Percentiles rank a stretch among this genome's conserved stretches.
Evolutionary conservation across 2,797 vertebrate species (phyloP).

Genomic region (Menidia menidia): DNA sequence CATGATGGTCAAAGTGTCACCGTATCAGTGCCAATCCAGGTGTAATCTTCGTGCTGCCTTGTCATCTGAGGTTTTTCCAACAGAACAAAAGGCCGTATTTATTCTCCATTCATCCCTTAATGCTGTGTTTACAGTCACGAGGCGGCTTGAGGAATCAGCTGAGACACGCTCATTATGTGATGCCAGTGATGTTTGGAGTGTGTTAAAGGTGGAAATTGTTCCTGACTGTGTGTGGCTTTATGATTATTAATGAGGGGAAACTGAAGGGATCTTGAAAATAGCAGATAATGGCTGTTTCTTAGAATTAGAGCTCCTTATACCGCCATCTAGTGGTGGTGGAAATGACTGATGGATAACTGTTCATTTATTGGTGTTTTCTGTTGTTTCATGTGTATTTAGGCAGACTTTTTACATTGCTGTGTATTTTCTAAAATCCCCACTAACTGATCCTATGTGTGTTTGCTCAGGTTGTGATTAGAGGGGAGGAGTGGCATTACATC

Average conservation of each 20-base stretch:
- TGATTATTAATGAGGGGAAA: constrained; percentile 40
- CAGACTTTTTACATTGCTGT: constrained; percentile 1
- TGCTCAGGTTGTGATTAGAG: constrained; percentile 89
- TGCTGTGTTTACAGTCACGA: constrained; percentile 64
- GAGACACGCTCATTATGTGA: constrained; percentile 53
- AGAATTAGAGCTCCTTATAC: constrained; percentile 21
- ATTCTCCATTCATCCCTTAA: constrained; percentile 49
- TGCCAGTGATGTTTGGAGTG: constrained; percentile 6
- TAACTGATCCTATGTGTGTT: constrained; percentile 51
- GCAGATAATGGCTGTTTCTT: neutral
- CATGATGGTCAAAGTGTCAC: constrained; percentile 20
- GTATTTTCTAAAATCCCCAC: constrained; percentile 2
- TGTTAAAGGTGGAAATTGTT: constrained; percentile 11
- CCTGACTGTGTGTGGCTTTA: constrained; percentile 25
- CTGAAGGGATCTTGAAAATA: constrained; percentile 9
- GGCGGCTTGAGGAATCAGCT: constrained; percentile 50
- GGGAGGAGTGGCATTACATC: constrained; percentile 97
- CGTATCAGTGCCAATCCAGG: constrained; percentile 52
- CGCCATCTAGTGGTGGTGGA: constrained; percentile 62
- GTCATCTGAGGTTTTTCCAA: constrained; percentile 45
- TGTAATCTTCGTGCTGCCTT: constrained; percentile 66
- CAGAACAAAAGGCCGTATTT: constrained; percentile 65
- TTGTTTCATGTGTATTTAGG: neutral
- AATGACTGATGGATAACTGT: neutral
- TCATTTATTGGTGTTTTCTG: neutral